Evolutionary conservation across 53 echinoderm and acorn worm genomes (phyloP).

Genomic region (Luidia sarsii): DNA sequence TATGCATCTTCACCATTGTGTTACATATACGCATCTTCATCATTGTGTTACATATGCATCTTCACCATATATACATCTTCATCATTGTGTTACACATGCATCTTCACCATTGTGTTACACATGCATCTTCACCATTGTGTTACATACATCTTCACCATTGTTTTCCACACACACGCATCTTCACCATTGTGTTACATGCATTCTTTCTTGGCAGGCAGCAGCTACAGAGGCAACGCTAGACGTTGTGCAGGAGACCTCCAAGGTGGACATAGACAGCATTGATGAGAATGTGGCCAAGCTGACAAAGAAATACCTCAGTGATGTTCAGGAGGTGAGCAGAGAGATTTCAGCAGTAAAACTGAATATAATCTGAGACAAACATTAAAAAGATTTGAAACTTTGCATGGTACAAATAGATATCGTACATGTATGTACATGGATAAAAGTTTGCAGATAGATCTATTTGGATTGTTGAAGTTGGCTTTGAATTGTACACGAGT

Average conservation of each 20-base stretch:
- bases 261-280: conserved; percentile 28
- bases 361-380: background rate
- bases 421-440: background rate
- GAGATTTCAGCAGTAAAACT: background rate
- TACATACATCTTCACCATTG: background rate
- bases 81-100: background rate
- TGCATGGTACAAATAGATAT: background rate
- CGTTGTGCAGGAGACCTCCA: background rate
- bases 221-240: conserved; percentile 15
- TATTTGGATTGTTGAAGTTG: background rate
- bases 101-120: background rate
- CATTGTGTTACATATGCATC: background rate
- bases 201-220: background rate
- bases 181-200: background rate
- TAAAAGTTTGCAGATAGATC: no score
- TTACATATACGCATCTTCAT: background rate
- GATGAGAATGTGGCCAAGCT: conserved; percentile 35
- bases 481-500: no score
- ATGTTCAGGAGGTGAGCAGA: conserved; percentile 31
- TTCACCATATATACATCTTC: background rate
- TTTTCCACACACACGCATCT: background rate
- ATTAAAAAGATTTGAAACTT: background rate
- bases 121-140: background rate
- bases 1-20: background rate
- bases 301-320: conserved; percentile 17